phyloP scores from a whole-genome alignment of 2,888 invertebrate species.

The Eupithecia abbreviata region DNA sequence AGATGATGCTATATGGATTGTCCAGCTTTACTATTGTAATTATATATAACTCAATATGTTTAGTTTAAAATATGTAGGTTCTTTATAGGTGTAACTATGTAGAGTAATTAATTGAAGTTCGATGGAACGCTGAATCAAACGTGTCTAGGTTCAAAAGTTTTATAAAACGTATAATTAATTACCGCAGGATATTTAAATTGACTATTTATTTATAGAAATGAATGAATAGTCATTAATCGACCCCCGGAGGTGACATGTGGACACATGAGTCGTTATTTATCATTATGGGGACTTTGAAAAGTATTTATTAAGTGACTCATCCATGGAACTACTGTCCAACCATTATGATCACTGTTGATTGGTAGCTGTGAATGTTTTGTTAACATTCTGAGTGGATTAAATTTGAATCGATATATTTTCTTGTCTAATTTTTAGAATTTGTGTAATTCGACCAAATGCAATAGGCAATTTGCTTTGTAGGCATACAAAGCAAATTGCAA shows the following conservation, averaged over 20 bases:
- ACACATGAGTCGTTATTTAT: slow-evolving; percentile 23
- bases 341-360: not conserved
- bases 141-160: not conserved
- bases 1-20: no score
- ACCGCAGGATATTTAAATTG: not conserved
- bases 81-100: no score
- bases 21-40: no score
- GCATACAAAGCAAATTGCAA: no score
- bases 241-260: slow-evolving; percentile 29
- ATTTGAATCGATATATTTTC: not conserved
- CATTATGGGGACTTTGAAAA: slow-evolving; percentile 23
- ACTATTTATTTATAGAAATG: slow-evolving; percentile 26
- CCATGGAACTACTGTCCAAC: not conserved
- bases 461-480: no score
- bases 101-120: not conserved
- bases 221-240: slow-evolving; percentile 31
- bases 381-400: not conserved
- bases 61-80: not conserved
- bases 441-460: not conserved
- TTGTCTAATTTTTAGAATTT: not conserved
- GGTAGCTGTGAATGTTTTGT: not conserved
- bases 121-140: not conserved
- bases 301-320: slow-evolving; percentile 18
- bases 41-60: no score
- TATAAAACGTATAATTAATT: slow-evolving; percentile 1